Evolutionary conservation across 2,888 invertebrate genomes (phyloP), one percentile per base, ranked within the genome.

Genomic region (Maniola hyperantus): DNA sequence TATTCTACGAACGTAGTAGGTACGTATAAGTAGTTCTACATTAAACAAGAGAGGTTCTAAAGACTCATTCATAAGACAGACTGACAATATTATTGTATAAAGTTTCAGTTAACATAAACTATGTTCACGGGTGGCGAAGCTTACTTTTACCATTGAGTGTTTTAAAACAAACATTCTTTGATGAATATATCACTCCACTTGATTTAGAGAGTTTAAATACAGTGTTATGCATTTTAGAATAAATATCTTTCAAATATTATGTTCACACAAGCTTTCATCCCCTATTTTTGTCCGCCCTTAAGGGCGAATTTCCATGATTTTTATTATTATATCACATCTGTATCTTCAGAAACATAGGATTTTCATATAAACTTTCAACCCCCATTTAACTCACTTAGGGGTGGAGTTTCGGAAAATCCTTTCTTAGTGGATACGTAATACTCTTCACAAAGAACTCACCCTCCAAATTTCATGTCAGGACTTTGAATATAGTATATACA

Each of bases 91-190:
- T 42, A 57, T 42, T 39, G 39, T 57, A 57, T 26, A 42, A 42
- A 39, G 18, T 18, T 20, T 6, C 13, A 13, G 57, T 57, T 57
- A 57, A 57, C 36, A 39, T 57, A 57, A 57, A 57, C 57, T 57
- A 42, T 39, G 5, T 39, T 55, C 36, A 39, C 26, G 13, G 34
- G 13, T 57, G 57, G 20, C 39, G 11, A 20, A 57, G 57, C 20
- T 42, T 54, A 36, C 36, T 39, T 11, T 39, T 11, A 57, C 18
- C 39, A 39, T 42, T 39, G 18, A 57, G 20, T 57, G 39, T 57
- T 39, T 39, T 57, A 11, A 57, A 57, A 57, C 57, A 57, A 57
- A 57, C 42, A 39, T 10, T 18, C 39, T 42, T 18, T 55, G 39
- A 36, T 39, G 39, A 18, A 57, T 42, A 6, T 55, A 39, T 55